These are phyloP conservation scores for Oreohelix idahoensis DNA, from an alignment of 1,140 invertebrate genomes.

Conservation along the genomic window DNA sequence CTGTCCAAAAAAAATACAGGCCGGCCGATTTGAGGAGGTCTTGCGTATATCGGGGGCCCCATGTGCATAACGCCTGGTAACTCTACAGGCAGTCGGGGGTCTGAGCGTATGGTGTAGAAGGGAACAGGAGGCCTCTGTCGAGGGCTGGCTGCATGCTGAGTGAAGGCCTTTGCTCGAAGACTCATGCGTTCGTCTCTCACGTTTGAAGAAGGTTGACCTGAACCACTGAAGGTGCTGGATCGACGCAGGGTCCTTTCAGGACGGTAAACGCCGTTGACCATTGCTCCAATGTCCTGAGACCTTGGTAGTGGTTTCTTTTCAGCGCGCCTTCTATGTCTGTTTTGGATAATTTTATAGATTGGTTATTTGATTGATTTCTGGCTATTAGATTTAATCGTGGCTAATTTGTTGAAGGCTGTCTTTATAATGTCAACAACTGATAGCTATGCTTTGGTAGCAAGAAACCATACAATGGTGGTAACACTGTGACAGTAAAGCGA, in stretches of 20 bases:
- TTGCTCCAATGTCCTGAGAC: not conserved
- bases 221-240: not conserved
- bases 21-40: slow-evolving; percentile 35
- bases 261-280: slow-evolving; percentile 24
- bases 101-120: slow-evolving; percentile 44
- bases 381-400: too few species aligned
- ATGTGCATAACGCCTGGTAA: not conserved
- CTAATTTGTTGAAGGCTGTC: too few species aligned
- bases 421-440: too few species aligned
- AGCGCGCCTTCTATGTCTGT: not conserved
- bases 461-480: too few species aligned
- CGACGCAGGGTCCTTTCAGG: not conserved
- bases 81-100: slow-evolving; percentile 20
- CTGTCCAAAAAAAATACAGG: slow-evolving; percentile 44
- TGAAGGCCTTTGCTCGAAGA: slow-evolving; percentile 35
- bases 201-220: not conserved
- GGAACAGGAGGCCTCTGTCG: slow-evolving; percentile 39
- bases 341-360: too few species aligned
- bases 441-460: too few species aligned
- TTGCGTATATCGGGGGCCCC: not conserved
- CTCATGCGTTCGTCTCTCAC: not conserved
- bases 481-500: too few species aligned
- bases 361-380: too few species aligned
- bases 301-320: slow-evolving; percentile 22
- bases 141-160: slow-evolving; percentile 24